Evolutionary conservation across 2,797 vertebrate genomes (phyloP), one percentile per base, ranked within the genome.

Genomic region (Onychomys leucogaster): DNA sequence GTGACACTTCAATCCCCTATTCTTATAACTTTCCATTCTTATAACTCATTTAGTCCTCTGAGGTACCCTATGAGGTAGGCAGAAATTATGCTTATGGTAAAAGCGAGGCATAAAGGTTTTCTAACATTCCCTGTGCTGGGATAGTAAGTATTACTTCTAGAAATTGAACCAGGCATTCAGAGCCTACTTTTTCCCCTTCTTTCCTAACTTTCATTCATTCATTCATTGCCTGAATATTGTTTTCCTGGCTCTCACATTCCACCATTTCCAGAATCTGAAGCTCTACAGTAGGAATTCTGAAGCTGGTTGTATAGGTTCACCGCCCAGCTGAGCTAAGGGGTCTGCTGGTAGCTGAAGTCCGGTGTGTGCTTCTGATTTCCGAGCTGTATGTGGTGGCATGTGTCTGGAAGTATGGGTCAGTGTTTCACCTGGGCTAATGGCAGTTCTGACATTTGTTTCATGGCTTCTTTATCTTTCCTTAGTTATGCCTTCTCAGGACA

Each of bases 401-500:
- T 85, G 23, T 61, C 67, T 32, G 21, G n/a, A 86, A 80, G 78
- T 3, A 32, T 27, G 67, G 4, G 5, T 21, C 32, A 65, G 21
- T 73, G 46, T 37, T 32, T 34, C 71, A 25, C 0, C 0, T 43
- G 89, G n/a, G 49, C 43, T 83, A 16, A 1, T 32, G 59, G 37
- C 65, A 57, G 49, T 77, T 12, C 17, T 67, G 55, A 41, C 41
- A 19, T 76, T 63, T 29, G 4, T 80, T 63, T 95, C 76, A 71
- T 61, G 52, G 43, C 21, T 77, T 95, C 86, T 85, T 86, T 81
- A n/a, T 88, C 82, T 32, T 82, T 96, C 61, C n/a, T 13, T 41
- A 97, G 91, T 61, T 88, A 77, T 67, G 86, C 82, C 77, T 81
- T 76, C 82, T 75, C 91, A 73, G 67, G 73, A 95, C 21, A 43